Conservation (phyloP, 1,140 invertebrate genomes). For the Goniozus legneri region DNA sequence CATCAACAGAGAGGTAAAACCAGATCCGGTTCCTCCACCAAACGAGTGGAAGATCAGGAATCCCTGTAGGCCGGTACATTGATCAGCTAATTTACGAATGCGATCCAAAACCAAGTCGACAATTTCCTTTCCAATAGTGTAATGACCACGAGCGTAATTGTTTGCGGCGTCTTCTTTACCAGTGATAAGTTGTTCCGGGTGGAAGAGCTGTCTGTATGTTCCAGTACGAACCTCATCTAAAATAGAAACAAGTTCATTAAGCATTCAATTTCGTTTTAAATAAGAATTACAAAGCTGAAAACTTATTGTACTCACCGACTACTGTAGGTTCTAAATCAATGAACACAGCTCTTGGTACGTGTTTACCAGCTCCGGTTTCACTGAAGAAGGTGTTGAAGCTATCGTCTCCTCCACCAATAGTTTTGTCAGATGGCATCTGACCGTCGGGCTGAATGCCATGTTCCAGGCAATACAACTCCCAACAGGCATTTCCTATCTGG, state of each 20-base stretch:
- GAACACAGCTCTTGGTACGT: conserved; percentile 24
- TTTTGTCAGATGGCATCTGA: conserved; percentile 36
- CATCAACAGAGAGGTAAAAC: conserved; percentile 25
- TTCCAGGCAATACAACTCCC: no score
- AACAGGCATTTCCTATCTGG: conserved; percentile 74
- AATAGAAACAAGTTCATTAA: background rate
- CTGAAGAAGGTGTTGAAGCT: conserved; percentile 61
- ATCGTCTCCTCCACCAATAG: conserved; percentile 40
- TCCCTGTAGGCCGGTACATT: conserved; percentile 24
- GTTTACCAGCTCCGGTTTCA: no score
- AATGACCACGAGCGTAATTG: conserved; percentile 50
- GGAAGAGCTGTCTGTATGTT: conserved; percentile 59
- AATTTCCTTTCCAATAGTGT: conserved; percentile 25
- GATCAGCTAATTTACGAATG: conserved; percentile 22
- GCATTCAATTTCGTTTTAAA: no score
- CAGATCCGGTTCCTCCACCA: conserved; percentile 44
- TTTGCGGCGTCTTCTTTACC: no score
- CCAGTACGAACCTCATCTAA: conserved; percentile 45
- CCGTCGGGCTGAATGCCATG: no score
- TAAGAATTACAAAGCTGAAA: background rate
- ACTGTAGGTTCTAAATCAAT: conserved; percentile 26
- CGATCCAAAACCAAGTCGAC: conserved; percentile 22
- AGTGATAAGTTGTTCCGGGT: no score
- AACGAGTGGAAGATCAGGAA: conserved; percentile 57
- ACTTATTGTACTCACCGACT: conserved; percentile 38